A percentile compares a stretch with the other conserved stretches of the same genome.
Evolutionary conservation across 2,113 vertebrate genomes (phyloP).

Genomic region (Prunella fulvescens): DNA sequence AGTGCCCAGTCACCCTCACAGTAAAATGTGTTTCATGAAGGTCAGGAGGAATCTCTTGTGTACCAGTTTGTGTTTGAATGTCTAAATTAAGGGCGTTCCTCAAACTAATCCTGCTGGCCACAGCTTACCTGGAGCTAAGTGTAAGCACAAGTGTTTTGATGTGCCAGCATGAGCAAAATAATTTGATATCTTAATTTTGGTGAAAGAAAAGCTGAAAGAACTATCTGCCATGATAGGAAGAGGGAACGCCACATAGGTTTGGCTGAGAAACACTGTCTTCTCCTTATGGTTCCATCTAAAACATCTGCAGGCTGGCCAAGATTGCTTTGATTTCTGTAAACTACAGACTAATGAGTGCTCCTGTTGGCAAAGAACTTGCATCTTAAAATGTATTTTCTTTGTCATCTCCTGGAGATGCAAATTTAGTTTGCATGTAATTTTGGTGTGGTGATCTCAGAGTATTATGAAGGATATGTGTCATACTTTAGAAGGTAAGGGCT

Average conservation of each 20-base stretch:
- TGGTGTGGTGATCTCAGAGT: neutral
- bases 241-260: neutral
- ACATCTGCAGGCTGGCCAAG: neutral
- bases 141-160: neutral
- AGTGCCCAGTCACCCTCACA: neutral
- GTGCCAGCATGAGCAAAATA: neutral
- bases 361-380: neutral
- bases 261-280: neutral
- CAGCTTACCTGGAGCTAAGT: neutral
- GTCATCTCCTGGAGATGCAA: neutral
- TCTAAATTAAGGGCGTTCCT: neutral
- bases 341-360: neutral
- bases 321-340: neutral
- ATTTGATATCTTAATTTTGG: neutral
- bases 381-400: neutral
- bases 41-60: neutral
- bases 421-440: neutral
- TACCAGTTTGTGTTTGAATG: neutral
- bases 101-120: neutral
- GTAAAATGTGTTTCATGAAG: neutral
- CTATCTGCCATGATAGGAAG: neutral
- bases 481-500: neutral
- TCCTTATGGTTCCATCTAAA: neutral
- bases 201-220: neutral
- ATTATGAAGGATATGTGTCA: neutral